Conservation (phyloP, 2,797 vertebrate genomes). For the Ciconia nigra region DNA sequence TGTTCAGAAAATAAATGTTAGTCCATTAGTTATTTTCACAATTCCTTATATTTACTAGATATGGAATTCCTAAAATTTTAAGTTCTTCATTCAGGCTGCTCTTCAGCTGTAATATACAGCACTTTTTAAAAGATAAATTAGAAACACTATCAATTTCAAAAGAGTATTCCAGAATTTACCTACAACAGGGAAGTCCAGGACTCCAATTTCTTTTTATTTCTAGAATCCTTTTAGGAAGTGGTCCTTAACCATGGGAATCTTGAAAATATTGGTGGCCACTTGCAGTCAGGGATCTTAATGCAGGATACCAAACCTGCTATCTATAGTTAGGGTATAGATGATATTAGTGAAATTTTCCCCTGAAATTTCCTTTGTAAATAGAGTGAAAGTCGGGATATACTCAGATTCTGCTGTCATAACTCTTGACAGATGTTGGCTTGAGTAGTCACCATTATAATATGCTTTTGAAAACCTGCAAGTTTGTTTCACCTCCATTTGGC, state of each 20-base stretch:
- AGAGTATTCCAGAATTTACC: not conserved
- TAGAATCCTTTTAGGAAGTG: not conserved
- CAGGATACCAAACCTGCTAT: not conserved
- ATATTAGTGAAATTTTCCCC: not conserved
- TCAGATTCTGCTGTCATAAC: not conserved
- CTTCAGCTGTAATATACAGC: not conserved
- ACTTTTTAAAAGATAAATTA: not conserved
- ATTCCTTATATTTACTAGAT: not conserved
- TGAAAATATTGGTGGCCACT: not conserved
- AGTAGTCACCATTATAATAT: not conserved
- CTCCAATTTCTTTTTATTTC: not conserved
- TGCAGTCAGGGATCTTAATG: not conserved
- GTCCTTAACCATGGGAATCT: not conserved
- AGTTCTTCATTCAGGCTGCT: not conserved
- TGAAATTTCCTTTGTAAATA: not conserved
- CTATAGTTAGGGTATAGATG: not conserved
- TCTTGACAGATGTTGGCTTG: not conserved
- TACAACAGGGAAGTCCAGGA: not conserved
- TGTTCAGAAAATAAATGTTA: not conserved
- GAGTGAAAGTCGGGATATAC: not conserved
- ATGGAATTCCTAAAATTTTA: not conserved
- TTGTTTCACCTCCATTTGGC: not conserved
- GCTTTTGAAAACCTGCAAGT: not conserved
- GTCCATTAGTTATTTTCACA: not conserved
- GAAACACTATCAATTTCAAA: not conserved